Conservation (phyloP, 2,797 vertebrate species). For the Taenioides sp. region DNA sequence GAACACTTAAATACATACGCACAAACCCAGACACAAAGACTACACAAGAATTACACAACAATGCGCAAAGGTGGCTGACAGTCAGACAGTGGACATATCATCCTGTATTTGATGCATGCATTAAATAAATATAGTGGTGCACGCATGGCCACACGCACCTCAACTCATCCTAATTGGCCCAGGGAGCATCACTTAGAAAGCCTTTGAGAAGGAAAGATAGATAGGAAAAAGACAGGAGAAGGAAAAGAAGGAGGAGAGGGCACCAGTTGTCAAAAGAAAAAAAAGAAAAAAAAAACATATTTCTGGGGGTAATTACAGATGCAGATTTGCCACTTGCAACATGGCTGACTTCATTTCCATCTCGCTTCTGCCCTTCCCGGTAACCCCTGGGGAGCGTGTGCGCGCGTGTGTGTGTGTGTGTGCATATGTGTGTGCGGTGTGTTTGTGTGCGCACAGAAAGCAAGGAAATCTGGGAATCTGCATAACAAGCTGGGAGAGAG, state of each 20-base stretch:
- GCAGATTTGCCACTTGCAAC: slow-evolving; percentile 86
- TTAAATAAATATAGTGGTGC: slow-evolving; percentile 66
- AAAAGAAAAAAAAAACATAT: slow-evolving; percentile 60
- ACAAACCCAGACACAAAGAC: slow-evolving; percentile 81
- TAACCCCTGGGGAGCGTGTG: slow-evolving; percentile 75
- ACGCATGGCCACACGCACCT: slow-evolving; percentile 57
- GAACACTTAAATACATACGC: slow-evolving; percentile 75
- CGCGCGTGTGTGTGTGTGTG: slow-evolving; percentile 40
- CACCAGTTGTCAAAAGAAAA: slow-evolving; percentile 58
- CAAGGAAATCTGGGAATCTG: slow-evolving; percentile 75
- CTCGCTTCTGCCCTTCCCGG: slow-evolving; percentile 77
- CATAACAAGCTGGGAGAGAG: slow-evolving; percentile 74
- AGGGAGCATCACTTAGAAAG: slow-evolving; percentile 83
- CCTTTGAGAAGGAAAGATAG: slow-evolving; percentile 76
- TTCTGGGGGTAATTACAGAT: slow-evolving; percentile 85
- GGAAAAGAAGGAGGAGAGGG: slow-evolving; percentile 59
- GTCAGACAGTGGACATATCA: slow-evolving; percentile 73
- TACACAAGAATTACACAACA: slow-evolving; percentile 58
- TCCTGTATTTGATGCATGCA: slow-evolving; percentile 70
- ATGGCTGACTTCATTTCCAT: slow-evolving; percentile 86
- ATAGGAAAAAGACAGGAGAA: slow-evolving; percentile 57
- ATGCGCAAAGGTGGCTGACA: slow-evolving; percentile 39
- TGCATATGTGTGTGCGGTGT: slow-evolving; percentile 30
- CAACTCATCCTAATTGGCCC: slow-evolving; percentile 83
- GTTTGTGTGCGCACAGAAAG: slow-evolving; percentile 53